phyloP scores from a whole-genome alignment of 2,113 vertebrate species.

The Probosciger aterrimus region DNA sequence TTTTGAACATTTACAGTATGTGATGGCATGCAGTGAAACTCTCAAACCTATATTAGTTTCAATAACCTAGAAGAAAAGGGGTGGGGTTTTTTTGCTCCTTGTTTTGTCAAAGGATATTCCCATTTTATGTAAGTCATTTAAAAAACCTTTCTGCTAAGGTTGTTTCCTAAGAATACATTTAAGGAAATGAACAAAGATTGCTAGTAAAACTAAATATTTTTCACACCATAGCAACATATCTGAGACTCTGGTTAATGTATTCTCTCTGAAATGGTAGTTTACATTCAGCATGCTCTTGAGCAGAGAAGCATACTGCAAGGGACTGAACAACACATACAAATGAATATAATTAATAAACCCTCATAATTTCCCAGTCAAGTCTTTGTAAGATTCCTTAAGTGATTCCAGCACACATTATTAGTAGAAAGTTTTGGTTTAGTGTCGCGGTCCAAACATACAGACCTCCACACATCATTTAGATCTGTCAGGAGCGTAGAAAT shows the following conservation, averaged over 20 bases:
- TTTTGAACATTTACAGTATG: neutral
- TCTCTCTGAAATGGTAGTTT: conserved; percentile 46
- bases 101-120: neutral
- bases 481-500: neutral
- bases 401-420: neutral
- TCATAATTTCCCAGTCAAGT: conserved; percentile 6
- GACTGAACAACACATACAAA: neutral
- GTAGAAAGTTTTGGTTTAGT: neutral
- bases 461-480: neutral
- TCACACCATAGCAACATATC: conserved; percentile 71
- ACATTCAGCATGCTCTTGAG: conserved; percentile 26
- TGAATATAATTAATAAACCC: conserved; percentile 37
- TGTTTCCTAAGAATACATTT: conserved; percentile 62
- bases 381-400: conserved; percentile 8
- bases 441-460: neutral
- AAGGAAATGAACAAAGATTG: conserved; percentile 57
- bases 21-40: neutral
- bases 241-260: conserved; percentile 70
- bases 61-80: neutral
- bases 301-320: neutral
- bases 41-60: neutral
- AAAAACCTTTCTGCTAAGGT: conserved; percentile 51
- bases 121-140: conserved; percentile 10
- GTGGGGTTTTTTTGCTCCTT: neutral
- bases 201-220: conserved; percentile 76